Base-by-base conservation (phyloP, 2,113 vertebrate genomes). In the Eurystomus gularis region DNA sequence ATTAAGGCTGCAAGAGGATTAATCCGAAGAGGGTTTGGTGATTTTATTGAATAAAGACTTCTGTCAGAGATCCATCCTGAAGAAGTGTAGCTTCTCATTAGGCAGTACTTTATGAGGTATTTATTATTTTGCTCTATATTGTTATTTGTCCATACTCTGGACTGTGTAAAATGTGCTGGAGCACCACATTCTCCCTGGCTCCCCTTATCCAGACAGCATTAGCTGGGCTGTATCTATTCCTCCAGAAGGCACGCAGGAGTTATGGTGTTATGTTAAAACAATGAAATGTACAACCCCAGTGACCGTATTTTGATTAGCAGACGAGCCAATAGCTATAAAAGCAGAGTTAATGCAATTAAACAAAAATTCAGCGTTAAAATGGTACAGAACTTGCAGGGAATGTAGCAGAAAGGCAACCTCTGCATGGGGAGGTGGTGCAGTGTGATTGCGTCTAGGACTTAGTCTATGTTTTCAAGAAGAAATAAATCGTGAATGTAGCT, bases 401-500 rank as follows among this genome's bases (percentile, higher is more conserved):
- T 24, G 24, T 7, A 37, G 72, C 61, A 84, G 60, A 51, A 82
- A 87, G 78, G 80, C 73, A 88, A 28, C 60, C 19, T 81, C 80
- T 83, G 60, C 39, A 21, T 24, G 2, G 70, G 68, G 61, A 11
- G 7, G 40, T 82, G 77, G 75, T 89, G 29, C 65, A 40, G 42
- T 82, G 82, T 81, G 70, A 69, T 69, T 52, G 10, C 72, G 55
- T 69, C 91, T 79, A 85, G 73, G 73, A 72, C 44, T 94, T 77
- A 40, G 49, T 35, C 86, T 72, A 20, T 85, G 21, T 44, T 91
- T 93, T 89, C 73, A 94, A 91, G 82, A 88, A 86, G 89, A 81
- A 93, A 96, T 94, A 93, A 93, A 96, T 96, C 69, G 61, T 84
- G 73, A 82, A 17, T 42, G 24, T 76, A 70, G 48, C 69, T 84